Evolutionary conservation across 2,113 vertebrate species (phyloP), one percentile per base, ranked within the genome.

Genomic region (Daphoenositta chrysoptera): DNA sequence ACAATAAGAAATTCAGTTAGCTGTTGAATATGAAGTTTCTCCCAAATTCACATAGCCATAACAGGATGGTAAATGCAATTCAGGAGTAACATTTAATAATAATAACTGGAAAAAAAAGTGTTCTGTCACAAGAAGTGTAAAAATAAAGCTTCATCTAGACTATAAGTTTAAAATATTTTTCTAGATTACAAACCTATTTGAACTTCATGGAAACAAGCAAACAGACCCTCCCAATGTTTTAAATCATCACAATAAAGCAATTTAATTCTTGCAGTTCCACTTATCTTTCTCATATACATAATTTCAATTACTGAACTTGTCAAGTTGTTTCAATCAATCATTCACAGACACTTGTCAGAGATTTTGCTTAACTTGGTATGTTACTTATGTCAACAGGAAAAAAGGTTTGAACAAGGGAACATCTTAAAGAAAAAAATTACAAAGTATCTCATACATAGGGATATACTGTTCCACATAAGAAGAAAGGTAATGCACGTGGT

Each of bases 381-480:
- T 26, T 56, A 48, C 23, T 68, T 11, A 24, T 7, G 21, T 54
- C 33, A 90, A 47, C 10, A 65, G 21, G 7, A 71, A 51, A 27
- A 28, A 60, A 61, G 3, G 1, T 44, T 35, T 83, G 23, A 76
- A 40, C 3, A 65, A 45, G 33, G 7, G 6, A 64, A 51, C 3
- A 48, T 4, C 15, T 53, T 10, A 7, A 3, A 19, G 5, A 1
- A 60, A 72, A 56, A 4, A 33, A 18, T 3, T 3, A 40, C 3
- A 13, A 37, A 45, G 9, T 15, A 47, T 53, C 21, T 71, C 15
- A 13, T 57, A 7, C 15, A 6, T 14, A 3, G 3, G 2, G 11
- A 24, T 15, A 1, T 39, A 37, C 23, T 23, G 6, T 20, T 82
- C 40, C 54, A 47, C 2, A 27, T 9, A 23, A 58, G 21, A 73